Base-by-base conservation (phyloP, 2,888 invertebrate genomes). In the Lathronympha strigana region DNA sequence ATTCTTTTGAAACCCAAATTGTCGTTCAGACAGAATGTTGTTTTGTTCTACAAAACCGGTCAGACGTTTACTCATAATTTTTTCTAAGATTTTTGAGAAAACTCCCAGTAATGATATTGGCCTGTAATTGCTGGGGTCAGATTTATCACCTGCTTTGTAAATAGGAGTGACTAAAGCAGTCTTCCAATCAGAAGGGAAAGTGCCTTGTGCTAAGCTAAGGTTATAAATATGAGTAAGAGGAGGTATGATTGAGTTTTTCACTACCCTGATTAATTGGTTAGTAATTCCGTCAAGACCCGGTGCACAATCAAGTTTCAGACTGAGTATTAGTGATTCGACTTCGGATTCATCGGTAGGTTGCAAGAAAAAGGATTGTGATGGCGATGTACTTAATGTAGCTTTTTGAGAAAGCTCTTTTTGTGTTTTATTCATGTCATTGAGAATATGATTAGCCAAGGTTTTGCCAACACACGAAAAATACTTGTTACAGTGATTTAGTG, bases 251-350 rank as follows among this genome's bases (percentile, higher is more conserved):
- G 15, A 9, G 1, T 19, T 43, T 9, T 33, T 57, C 36, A 49
- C 13, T 23, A 19, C 25, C 19, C 50, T 68, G 0, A 68, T 23
- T 0, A 66, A 21, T 1, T 15, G 4, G 13, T 66, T 63, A 21
- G 55, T 23, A 4, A 69, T 25, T 0, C 36, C 31, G 23, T 69
- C 69, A 8, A 50, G 28, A 13, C 69, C 69, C 1, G 53, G 11
- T 4, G 66, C 38, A 23, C 61, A 31, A 15, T 38, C 33, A 21
- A 15, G 61, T 25, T 60, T 63, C 0, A 69, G n/a, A 2, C 45
- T 23, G 5, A 11, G 43, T 11, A 67, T 69, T 9, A 66, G 4
- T 13, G 4, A 28, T 4, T 53, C 38, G 1, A 67, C 57, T 36
- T 69, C 67, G 6, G 25, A 0, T n/a, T 50, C 47, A 38, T 60